These are phyloP conservation scores for Henricia sp. DNA, from an alignment of 53 echinoderm and acorn worm genomes.

Conservation along the genomic window DNA sequence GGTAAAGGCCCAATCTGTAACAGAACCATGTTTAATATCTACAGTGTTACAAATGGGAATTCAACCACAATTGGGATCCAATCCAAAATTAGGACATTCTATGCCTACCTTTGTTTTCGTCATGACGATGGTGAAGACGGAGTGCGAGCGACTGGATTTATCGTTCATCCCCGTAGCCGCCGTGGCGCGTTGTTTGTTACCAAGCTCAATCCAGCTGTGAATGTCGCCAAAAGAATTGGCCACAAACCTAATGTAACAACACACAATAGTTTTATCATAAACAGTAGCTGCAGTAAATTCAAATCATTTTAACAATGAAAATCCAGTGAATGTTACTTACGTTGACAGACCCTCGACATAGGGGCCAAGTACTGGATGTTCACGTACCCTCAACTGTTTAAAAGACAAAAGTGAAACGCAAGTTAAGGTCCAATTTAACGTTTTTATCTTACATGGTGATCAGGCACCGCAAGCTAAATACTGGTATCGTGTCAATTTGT, in stretches of 20 bases:
- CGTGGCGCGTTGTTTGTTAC: conserved; percentile 96
- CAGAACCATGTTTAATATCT: too few species aligned
- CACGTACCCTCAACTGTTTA: conserved; percentile 91
- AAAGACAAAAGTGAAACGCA: too few species aligned
- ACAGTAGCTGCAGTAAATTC: not conserved
- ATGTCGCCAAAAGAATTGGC: conserved; percentile 89
- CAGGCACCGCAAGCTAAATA: too few species aligned
- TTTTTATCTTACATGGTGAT: too few species aligned
- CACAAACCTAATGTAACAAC: conserved; percentile 63
- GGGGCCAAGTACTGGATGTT: conserved; percentile 92
- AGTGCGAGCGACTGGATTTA: conserved; percentile 95
- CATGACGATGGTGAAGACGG: conserved; percentile 95
- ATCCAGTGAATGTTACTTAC: conserved; percentile 75
- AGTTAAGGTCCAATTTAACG: too few species aligned
- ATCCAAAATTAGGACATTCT: too few species aligned
- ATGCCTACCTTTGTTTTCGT: conserved; percentile 89
- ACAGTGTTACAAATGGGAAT: too few species aligned
- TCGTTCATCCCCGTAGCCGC: conserved; percentile 99
- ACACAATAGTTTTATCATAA: not conserved
- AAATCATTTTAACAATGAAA: not conserved
- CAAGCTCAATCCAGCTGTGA: conserved; percentile 84
- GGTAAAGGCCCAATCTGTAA: too few species aligned
- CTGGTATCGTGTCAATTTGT: too few species aligned
- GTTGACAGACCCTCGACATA: conserved; percentile 97
- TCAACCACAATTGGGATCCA: too few species aligned